These are phyloP conservation scores for Enteromius treurensis DNA, from an alignment of 2,797 vertebrate species.

Conservation along the genomic window DNA sequence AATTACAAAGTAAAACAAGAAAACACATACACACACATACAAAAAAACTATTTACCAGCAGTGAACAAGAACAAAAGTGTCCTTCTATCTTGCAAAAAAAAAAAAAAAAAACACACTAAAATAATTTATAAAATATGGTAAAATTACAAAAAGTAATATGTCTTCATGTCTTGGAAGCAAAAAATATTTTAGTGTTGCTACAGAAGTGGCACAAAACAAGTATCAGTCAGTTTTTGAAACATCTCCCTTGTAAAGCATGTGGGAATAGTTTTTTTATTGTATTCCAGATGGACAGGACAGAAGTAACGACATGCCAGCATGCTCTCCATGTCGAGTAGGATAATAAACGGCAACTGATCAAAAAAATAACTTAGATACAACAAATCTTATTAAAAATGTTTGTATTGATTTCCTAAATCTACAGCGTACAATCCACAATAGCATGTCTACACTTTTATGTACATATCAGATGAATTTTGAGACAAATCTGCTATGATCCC, in stretches of 20 bases:
- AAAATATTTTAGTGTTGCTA: background rate
- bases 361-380: constrained; percentile 69
- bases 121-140: background rate
- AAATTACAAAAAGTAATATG: background rate
- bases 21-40: background rate
- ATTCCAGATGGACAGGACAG: constrained; percentile 56
- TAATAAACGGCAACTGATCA: constrained; percentile 72
- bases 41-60: background rate
- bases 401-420: constrained; percentile 90
- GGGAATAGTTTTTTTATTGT: constrained; percentile 76
- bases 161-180: background rate
- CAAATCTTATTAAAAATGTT: constrained; percentile 80
- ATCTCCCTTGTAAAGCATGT: constrained; percentile 68
- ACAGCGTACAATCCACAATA: constrained; percentile 99
- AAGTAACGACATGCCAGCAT: constrained; percentile 91
- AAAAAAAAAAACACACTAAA: background rate
- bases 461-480: constrained; percentile 78
- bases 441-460: constrained; percentile 91
- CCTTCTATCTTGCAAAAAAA: background rate
- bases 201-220: constrained; percentile 1
- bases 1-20: background rate
- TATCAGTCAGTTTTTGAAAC: constrained; percentile 34
- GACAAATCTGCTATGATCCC: constrained; percentile 71
- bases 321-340: constrained; percentile 85
- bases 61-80: background rate